Conservation (phyloP, 2,797 vertebrate genomes). For the Petrocephalus schoutedeni region DNA sequence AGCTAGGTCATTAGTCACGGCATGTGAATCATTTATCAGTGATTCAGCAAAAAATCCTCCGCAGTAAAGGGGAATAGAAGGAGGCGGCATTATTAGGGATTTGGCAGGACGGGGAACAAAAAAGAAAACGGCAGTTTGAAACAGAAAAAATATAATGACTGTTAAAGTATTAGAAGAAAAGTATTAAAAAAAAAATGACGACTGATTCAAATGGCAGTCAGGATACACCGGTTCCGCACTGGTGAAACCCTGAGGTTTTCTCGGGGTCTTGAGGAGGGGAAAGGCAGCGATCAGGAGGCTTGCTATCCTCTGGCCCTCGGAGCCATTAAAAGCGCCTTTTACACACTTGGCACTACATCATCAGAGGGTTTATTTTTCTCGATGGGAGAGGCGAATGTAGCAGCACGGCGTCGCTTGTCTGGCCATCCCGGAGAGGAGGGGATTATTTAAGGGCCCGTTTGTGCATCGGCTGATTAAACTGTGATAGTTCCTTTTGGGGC, state of each 20-base stretch:
- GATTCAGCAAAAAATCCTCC: constrained; percentile 16
- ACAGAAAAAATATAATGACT: not conserved
- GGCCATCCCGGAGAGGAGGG: constrained; percentile 18
- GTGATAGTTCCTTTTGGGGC: constrained; percentile 13
- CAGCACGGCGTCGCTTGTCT: constrained; percentile 31
- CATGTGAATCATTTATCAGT: not conserved
- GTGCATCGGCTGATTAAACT: constrained; percentile 28
- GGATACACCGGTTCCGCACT: constrained; percentile 24
- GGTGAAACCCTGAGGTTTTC: constrained; percentile 18
- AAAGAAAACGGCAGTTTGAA: constrained; percentile 20
- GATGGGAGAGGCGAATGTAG: constrained; percentile 28
- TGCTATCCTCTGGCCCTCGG: constrained; percentile 27
- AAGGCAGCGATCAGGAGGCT: constrained; percentile 27
- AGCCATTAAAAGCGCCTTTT: constrained; percentile 31
- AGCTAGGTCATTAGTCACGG: not conserved
- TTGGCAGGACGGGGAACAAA: constrained; percentile 2
- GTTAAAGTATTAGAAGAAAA: not conserved
- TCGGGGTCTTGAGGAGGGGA: constrained; percentile 20
- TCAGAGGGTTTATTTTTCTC: constrained; percentile 27
- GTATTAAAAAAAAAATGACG: constrained; percentile 8
- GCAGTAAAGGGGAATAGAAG: constrained; percentile 1
- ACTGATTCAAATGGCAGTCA: constrained; percentile 23
- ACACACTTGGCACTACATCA: constrained; percentile 30
- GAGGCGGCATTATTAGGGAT: constrained; percentile 19
- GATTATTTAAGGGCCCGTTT: constrained; percentile 32